These are phyloP conservation scores for Cephus sareptanus DNA, from an alignment of 2,888 invertebrate species.

Conservation along the genomic window DNA sequence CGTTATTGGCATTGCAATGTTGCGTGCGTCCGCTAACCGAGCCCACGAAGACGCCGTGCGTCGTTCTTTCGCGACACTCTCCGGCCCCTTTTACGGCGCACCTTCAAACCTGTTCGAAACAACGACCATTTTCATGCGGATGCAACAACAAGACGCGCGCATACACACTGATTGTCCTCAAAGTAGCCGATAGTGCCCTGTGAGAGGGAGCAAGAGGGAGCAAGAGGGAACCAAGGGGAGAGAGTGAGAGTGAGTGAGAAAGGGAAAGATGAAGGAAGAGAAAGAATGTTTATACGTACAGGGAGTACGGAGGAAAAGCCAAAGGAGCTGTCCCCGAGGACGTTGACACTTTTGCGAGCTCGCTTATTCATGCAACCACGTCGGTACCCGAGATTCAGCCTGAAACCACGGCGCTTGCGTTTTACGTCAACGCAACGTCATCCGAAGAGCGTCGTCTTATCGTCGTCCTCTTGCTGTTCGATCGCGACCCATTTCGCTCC, in stretches of 20 bases:
- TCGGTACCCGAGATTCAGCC: not conserved
- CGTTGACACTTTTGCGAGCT: not conserved
- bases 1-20: constrained; percentile 25
- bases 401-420: not conserved
- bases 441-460: not conserved
- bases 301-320: not conserved
- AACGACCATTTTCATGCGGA: constrained; percentile 1
- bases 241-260: not conserved
- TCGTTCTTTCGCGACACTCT: not conserved
- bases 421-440: not conserved
- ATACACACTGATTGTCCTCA: not conserved
- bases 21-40: constrained; percentile 19
- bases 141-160: not conserved
- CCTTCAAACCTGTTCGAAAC: constrained; percentile 9
- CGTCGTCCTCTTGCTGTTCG: not conserved
- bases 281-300: not conserved
- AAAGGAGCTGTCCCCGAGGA: not conserved
- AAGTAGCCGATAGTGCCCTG: not conserved
- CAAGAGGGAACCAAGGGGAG: not conserved
- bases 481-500: not conserved
- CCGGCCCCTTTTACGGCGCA: constrained; percentile 1
- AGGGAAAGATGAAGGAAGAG: not conserved
- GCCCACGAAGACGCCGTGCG: not conserved
- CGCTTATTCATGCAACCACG: not conserved
- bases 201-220: not conserved